A percentile compares a stretch with the other conserved stretches of the same genome.
Conservation (phyloP, 2,888 invertebrate species). For the Polydrusus pterygomalis region DNA sequence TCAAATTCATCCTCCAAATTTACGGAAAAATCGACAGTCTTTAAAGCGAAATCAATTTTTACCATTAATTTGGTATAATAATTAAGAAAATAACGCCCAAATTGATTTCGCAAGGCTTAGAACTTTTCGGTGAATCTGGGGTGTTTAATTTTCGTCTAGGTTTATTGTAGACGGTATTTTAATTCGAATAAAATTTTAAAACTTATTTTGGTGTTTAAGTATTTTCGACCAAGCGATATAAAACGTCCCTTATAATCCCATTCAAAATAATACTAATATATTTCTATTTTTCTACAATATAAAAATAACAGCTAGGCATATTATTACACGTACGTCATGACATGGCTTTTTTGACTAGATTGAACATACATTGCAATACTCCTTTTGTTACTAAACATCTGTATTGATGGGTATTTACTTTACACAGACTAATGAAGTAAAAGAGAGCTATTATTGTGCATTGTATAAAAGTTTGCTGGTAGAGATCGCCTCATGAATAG, state of each 20-base stretch:
- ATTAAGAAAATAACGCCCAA: too few relatives aligned
- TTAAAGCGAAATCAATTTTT: too few relatives aligned
- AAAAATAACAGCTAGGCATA: neutral
- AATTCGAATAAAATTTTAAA: slow-evolving; percentile 19
- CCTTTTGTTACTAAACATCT: neutral
- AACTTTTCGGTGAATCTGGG: neutral
- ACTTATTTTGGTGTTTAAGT: neutral
- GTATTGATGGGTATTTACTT: neutral
- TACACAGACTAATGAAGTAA: too few relatives aligned
- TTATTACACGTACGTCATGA: slow-evolving; percentile 8
- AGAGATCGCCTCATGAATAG: too few relatives aligned
- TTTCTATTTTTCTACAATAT: neutral
- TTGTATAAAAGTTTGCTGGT: too few relatives aligned
- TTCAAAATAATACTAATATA: too few relatives aligned
- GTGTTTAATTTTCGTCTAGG: neutral
- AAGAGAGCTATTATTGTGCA: too few relatives aligned
- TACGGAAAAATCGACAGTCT: neutral
- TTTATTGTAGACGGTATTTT: slow-evolving; percentile 28
- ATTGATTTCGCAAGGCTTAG: too few relatives aligned
- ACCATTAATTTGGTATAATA: too few relatives aligned
- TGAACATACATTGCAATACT: neutral
- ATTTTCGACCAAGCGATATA: neutral
- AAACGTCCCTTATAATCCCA: too few relatives aligned
- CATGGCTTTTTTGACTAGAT: slow-evolving; percentile 22
- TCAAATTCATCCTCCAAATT: neutral